Evolutionary conservation across 1,140 invertebrate species (phyloP).

Genomic region (Bursaphelenchus mucronatus): DNA sequence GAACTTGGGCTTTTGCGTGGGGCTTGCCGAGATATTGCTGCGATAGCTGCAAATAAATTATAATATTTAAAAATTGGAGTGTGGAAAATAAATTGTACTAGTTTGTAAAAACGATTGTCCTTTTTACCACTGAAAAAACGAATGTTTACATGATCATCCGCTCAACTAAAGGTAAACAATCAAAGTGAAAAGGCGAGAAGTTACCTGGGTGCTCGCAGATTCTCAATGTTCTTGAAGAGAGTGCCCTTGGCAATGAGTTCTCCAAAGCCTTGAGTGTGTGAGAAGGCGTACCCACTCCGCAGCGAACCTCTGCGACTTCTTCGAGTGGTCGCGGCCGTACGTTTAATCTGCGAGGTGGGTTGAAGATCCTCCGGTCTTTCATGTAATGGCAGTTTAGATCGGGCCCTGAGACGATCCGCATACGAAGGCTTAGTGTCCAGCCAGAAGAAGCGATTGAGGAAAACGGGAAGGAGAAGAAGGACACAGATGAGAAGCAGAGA

Average conservation of each 20-base stretch:
- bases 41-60: neutral
- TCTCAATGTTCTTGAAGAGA: conserved; percentile 71
- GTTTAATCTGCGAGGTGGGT: conserved; percentile 68
- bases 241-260: conserved; percentile 93
- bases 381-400: conserved; percentile 66
- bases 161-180: neutral
- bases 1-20: too few relatives aligned
- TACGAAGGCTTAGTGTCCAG: conserved; percentile 81
- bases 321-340: conserved; percentile 75
- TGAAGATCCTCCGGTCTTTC: conserved; percentile 61
- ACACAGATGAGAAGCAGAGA: conserved; percentile 79
- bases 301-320: conserved; percentile 77
- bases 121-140: conserved; percentile 14
- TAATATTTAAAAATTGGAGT: conserved; percentile 1
- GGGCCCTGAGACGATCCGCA: conserved; percentile 80
- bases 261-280: conserved; percentile 93
- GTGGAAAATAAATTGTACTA: conserved; percentile 11
- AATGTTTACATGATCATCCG: conserved; percentile 3
- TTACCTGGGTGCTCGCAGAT: conserved; percentile 39
- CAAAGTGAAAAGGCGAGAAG: conserved; percentile 4
- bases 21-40: neutral
- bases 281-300: conserved; percentile 94
- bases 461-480: conserved; percentile 80
- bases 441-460: conserved; percentile 88
- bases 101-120: neutral